Percentiles rank a stretch among this genome's conserved stretches.
phyloP scores from a whole-genome alignment of 1,140 invertebrate genomes.

The Trichogramma pretiosum region DNA sequence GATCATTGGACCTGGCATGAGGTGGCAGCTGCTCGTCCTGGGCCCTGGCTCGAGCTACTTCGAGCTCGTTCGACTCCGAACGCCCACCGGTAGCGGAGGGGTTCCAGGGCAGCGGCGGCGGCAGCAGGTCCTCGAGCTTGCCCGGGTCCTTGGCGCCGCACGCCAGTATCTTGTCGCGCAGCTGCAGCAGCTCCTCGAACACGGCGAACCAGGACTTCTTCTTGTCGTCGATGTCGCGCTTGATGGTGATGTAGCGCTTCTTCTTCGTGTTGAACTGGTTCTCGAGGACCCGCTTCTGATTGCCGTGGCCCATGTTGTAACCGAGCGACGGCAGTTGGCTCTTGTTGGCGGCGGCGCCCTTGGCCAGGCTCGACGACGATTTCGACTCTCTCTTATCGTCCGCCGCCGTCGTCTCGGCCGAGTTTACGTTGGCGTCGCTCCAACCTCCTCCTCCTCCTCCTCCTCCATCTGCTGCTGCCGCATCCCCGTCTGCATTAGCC shows the following conservation, averaged over 20 bases:
- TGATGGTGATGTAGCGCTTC: slow-evolving; percentile 22
- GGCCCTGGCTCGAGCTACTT: slow-evolving; percentile 12
- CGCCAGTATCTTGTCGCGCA: slow-evolving; percentile 29
- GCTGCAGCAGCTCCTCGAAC: slow-evolving; percentile 25
- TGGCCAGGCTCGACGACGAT: not conserved
- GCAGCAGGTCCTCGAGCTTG: slow-evolving; percentile 21
- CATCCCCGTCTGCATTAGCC: too few species aligned
- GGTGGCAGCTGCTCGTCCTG: not conserved
- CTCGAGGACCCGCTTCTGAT: slow-evolving; percentile 24
- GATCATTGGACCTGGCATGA: slow-evolving; percentile 13
- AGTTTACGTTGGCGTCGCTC: not conserved
- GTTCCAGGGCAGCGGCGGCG: too few species aligned
- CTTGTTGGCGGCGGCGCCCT: not conserved
- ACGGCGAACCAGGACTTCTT: slow-evolving; percentile 23
- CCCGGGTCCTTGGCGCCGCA: slow-evolving; percentile 30
- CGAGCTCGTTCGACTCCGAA: slow-evolving; percentile 27
- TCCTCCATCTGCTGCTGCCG: not conserved
- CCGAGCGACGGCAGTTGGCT: not conserved
- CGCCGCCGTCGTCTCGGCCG: not conserved
- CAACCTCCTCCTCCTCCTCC: not conserved
- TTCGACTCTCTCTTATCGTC: not conserved
- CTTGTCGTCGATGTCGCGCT: slow-evolving; percentile 27
- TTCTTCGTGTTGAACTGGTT: slow-evolving; percentile 27
- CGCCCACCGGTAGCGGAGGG: slow-evolving; percentile 22
- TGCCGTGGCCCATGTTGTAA: too few species aligned